Evolutionary conservation across 1,140 invertebrate genomes (phyloP), one percentile per base, ranked within the genome.

Genomic region (Paracyclopina nana): DNA sequence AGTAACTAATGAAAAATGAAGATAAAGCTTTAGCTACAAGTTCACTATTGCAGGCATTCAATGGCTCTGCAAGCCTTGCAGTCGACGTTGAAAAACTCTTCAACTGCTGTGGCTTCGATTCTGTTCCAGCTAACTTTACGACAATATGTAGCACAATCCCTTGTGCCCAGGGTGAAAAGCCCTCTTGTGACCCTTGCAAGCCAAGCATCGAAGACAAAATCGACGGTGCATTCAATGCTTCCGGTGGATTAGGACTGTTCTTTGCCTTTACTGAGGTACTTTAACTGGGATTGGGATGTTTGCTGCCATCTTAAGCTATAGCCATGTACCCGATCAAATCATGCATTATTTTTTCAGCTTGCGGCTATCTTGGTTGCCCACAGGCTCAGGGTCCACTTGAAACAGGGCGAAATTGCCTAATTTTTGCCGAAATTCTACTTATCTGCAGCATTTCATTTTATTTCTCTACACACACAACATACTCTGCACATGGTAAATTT

Each of bases 211-310:
- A 81, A 57, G 72, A 72, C 18, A 78, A 76, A 3, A 87, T 92
- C 56, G 74, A 80, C 58, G 77, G 79, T 61, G 84, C 82, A n/a
- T 85, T 94, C 58, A 81, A 82, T 64, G 67, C 83, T 4, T 83
- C 82, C 59, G 90, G 90, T 46, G 82, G 83, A 46, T 78, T 94
- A 58, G 88, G 87, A 53, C 68, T 96, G 25, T 91, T 96, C 67
- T 95, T 95, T 68, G 92, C 87, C 61, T 94, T 95, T 63, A 91
- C 87, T 44, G 88, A 96, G 83, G 90, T 94, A 73, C 69, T n/a
- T n/a, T n/a, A n/a, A n/a, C n/a, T n/a, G n/a, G n/a, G n/a, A n/a
- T n/a, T n/a, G n/a, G n/a, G n/a, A n/a, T n/a, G n/a, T n/a, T n/a
- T n/a, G n/a, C n/a, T n/a, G n/a, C n/a, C n/a, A n/a, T n/a, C n/a